Conservation (phyloP, 37 sponge, comb jelly and placozoan genomes). For the Haliclona indistincta region DNA sequence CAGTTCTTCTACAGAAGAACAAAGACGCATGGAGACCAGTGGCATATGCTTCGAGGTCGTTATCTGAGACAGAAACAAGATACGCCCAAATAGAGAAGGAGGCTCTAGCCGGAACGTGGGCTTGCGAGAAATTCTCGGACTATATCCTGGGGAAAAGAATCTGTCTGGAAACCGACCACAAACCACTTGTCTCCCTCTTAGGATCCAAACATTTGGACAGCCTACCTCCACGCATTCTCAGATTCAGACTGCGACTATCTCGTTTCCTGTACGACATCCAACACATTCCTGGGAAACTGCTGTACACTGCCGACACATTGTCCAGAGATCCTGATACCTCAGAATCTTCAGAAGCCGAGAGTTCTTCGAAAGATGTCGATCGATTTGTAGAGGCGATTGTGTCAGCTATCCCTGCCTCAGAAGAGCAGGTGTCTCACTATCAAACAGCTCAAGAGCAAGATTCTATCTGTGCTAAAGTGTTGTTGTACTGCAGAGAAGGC, state of each 20-base stretch:
- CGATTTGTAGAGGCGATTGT: not conserved
- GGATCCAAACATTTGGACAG: slow-evolving; percentile 11
- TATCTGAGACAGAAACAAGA: slow-evolving; percentile 35
- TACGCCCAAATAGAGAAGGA: slow-evolving; percentile 63
- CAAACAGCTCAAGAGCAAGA: not conserved
- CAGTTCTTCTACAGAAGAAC: slow-evolving; percentile 26
- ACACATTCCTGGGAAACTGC: slow-evolving; percentile 38
- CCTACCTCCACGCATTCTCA: slow-evolving; percentile 24
- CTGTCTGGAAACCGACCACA: slow-evolving; percentile 37
- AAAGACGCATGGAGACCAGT: slow-evolving; percentile 25
- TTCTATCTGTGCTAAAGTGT: not conserved
- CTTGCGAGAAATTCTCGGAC: slow-evolving; percentile 22
- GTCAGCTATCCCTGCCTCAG: not conserved
- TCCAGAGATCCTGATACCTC: slow-evolving; percentile 2
- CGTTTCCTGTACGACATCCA: not conserved
- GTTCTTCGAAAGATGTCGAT: not conserved
- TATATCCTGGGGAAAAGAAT: slow-evolving; percentile 30
- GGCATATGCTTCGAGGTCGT: slow-evolving; percentile 46
- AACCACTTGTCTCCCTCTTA: slow-evolving; percentile 42
- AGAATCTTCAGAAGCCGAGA: not conserved
- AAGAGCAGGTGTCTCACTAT: not conserved
- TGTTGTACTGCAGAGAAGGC: not conserved
- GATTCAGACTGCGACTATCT: slow-evolving; percentile 19
- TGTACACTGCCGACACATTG: slow-evolving; percentile 25
- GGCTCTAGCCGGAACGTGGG: slow-evolving; percentile 38